Evolutionary conservation across 1,140 invertebrate genomes (phyloP), one percentile per base, ranked within the genome.

Genomic region (Drosophila mauritiana): DNA sequence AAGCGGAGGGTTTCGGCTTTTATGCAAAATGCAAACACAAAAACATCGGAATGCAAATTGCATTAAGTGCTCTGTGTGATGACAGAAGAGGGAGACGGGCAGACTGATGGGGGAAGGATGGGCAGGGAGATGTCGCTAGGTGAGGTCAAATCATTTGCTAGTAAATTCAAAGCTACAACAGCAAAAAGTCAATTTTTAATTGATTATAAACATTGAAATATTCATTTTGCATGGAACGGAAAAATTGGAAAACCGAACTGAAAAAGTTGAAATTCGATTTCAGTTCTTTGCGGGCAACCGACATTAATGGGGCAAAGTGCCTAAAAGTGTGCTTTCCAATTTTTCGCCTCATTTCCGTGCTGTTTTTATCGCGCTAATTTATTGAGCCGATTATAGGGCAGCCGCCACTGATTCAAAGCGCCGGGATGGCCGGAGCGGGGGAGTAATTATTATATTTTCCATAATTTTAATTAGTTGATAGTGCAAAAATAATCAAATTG

Each of bases 21-120:
- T 55, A 49, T 74, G 58, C 77, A 69, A 55, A 61, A 59, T 58
- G 56, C 63, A 68, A 70, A 57, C 69, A 67, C 39, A 62, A 58
- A 51, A 74, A 65, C 58, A 82, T 54, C 49, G 68, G 56, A 73
- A 89, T 88, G 84, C 64, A 88, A 88, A 89, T 83, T 84, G 79
- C 73, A 80, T 80, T 77, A 88, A 73, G 76, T 82, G 75, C 68
- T 68, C 37, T 63, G 31, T 69, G 54, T 56, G 42, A 46, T 52
- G 42, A 13, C 39, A 37, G 15, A 17, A 25, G 36, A 36, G 31
- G 31, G 64, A 58, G 70, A 37, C 39, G 17, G 40, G 11, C 13
- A 27, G 20, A 20, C 4, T 20, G 27, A n/a, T 25, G 11, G 20
- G 34, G 8, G 4, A 36, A 34, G 34, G 20, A 3, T 3, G 20